Base-by-base conservation (phyloP, 2,797 vertebrate genomes). In the Discoglossus pictus region DNA sequence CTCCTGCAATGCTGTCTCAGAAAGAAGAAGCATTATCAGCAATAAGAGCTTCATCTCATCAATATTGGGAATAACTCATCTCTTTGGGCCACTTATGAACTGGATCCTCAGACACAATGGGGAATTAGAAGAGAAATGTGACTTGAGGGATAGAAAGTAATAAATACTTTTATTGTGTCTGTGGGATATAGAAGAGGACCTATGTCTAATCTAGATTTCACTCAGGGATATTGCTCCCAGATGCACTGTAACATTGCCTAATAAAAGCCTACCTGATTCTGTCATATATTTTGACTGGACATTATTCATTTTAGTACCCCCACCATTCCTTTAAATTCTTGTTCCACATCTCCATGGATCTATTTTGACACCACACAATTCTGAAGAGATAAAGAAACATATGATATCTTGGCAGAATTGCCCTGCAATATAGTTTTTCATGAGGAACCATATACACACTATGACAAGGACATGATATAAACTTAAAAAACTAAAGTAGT, bases 381-480 rank as follows among this genome's bases (percentile, higher is more conserved):
- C 42, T 47, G 12, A 11, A 27, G 9, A 20, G 27, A 20, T 56
- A 65, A 56, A 16, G n/a, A 3, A n/a, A n/a, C 55, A 6, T 66
- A 12, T 62, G 18, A 9, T 48, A 31, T 52, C 21, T 25, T n/a
- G 15, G 48, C 11, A 52, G 61, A 63, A 42, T 20, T 52, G 23
- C 7, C 23, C 48, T 25, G 34, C 48, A 42, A 50, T 23, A n/a
- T 9, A 25, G 11, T 39, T 66, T 40, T 67, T 50, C 27, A 20
- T 23, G 13, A 60, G 25, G 24, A 42, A 13, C 21, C 17, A 59
- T 24, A 50, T 21, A 15, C 50, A 54, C 35, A 52, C 7, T 7
- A 8, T 51, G 54, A 24, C 24, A 42, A 62, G 51, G 24, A 64
- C 36, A 55, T 61, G 16, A 50, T 58, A 48, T 70, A n/a, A 43